Conservation (phyloP, 2,113 vertebrate species). For the Acanthisitta chloris region DNA sequence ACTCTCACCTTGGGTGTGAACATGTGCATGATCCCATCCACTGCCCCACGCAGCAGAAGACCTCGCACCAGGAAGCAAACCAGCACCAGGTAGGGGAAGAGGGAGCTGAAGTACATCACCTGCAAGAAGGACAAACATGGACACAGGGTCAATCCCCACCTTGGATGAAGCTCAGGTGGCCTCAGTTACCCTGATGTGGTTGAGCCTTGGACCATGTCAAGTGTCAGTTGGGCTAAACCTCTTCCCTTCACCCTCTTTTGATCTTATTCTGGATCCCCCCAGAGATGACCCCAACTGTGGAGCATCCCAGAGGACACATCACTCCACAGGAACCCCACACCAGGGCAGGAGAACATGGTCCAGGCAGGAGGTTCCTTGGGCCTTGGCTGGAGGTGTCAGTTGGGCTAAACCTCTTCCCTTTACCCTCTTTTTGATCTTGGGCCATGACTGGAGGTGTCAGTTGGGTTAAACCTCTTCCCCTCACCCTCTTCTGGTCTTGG, state of each 20-base stretch:
- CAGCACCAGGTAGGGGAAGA: slow-evolving; percentile 97
- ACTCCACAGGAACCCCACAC: too few relatives aligned
- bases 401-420: too few relatives aligned
- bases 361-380: too few relatives aligned
- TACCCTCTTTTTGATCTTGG: too few relatives aligned
- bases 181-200: not conserved
- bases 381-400: too few relatives aligned
- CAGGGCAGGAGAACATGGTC: too few relatives aligned
- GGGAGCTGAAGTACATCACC: slow-evolving; percentile 99
- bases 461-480: not conserved
- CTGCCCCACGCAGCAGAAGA: slow-evolving; percentile 87
- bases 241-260: not conserved
- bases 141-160: not conserved
- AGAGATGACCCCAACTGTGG: not conserved
- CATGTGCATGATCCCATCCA: slow-evolving; percentile 97
- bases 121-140: slow-evolving; percentile 6
- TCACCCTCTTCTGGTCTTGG: not conserved
- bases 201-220: not conserved
- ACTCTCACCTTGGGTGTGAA: slow-evolving; percentile 93
- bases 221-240: not conserved
- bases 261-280: not conserved
- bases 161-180: not conserved
- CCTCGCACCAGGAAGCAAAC: slow-evolving; percentile 95
- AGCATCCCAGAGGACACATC: too few relatives aligned
- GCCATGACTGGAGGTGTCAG: not conserved